Evolutionary conservation across 2,797 vertebrate genomes (phyloP), one percentile per base, ranked within the genome.

Genomic region (Melanotaenia boesemani): DNA sequence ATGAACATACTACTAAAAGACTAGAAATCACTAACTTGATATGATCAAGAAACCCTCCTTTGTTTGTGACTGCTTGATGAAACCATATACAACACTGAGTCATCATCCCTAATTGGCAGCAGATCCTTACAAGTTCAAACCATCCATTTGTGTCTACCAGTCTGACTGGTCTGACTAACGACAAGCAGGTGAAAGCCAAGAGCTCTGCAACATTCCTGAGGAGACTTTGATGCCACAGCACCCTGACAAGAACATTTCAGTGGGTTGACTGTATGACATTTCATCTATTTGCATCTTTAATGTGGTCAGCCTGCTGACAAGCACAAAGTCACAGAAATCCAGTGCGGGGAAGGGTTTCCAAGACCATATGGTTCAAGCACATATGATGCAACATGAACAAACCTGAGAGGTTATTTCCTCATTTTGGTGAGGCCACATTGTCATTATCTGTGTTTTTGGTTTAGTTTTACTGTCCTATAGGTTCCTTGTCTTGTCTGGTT

Each of bases 251-350:
- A 67, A 67, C 81, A 82, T 86, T 90, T 74, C 70, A 55, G 32
- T 15, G 46, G 62, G 62, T 44, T 12, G 5, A 44, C 70, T n/a
- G 24, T 34, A 41, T 82, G 79, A 83, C 89, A 81, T 56, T 76
- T 75, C 77, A 82, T 81, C 81, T 71, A 72, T 80, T 77, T 74
- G 82, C 55, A 72, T 84, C 63, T 70, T 69, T 71, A 74, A 84
- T 20, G 60, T 28, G 65, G 62, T 55, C 11, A 22, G 50, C 55
- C 56, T 72, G 78, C 73, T 63, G 84, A 86, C 69, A 74, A 66
- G 72, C 34, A 71, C 84, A 81, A 91, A 52, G 73, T 79, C 74
- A 88, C 41, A 66, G 32, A 74, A 68, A 37, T 50, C 57, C 2
- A 24, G 34, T 41, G 65, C 63, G 46, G 18, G 50, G 52, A 1